These are phyloP conservation scores for Crenuchus spilurus DNA, from an alignment of 2,797 vertebrate genomes.

Conservation along the genomic window DNA sequence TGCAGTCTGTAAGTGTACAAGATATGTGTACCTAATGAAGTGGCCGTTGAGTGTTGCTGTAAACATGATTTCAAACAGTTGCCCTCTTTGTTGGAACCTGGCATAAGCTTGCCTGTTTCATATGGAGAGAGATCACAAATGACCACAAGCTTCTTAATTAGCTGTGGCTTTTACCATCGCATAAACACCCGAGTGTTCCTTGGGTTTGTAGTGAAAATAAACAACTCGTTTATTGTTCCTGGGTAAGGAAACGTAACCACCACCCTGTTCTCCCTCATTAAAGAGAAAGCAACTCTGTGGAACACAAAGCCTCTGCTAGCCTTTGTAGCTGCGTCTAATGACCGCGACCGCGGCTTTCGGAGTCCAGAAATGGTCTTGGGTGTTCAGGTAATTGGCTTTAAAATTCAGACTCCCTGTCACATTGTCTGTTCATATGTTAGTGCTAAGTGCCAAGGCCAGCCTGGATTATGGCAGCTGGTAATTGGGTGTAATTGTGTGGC, in stretches of 20 bases:
- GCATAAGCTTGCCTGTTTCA: not conserved
- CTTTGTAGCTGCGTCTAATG: constrained; percentile 30
- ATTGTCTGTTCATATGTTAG: constrained; percentile 50
- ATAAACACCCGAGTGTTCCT: constrained; percentile 12
- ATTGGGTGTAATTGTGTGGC: constrained; percentile 52
- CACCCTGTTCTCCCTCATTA: constrained; percentile 31
- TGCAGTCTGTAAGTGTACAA: too few relatives aligned
- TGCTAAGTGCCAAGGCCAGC: constrained; percentile 57
- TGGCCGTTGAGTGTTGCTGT: not conserved
- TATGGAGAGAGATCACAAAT: not conserved
- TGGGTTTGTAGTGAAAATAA: constrained; percentile 19
- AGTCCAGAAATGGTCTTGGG: constrained; percentile 30
- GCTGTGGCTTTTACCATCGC: constrained; percentile 19
- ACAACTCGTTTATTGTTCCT: constrained; percentile 15
- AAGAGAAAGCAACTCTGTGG: constrained; percentile 7
- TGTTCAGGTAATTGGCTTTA: constrained; percentile 39
- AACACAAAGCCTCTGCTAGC: constrained; percentile 5
- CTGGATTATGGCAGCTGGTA: constrained; percentile 46
- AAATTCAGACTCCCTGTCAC: not conserved
- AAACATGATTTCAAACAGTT: not conserved
- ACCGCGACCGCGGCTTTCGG: constrained; percentile 18
- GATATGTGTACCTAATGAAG: too few relatives aligned
- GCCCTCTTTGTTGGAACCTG: not conserved
- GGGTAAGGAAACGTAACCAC: constrained; percentile 3
- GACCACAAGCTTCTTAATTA: not conserved